Conservation (phyloP, 2,888 invertebrate species). For the Apamea epomidion region DNA sequence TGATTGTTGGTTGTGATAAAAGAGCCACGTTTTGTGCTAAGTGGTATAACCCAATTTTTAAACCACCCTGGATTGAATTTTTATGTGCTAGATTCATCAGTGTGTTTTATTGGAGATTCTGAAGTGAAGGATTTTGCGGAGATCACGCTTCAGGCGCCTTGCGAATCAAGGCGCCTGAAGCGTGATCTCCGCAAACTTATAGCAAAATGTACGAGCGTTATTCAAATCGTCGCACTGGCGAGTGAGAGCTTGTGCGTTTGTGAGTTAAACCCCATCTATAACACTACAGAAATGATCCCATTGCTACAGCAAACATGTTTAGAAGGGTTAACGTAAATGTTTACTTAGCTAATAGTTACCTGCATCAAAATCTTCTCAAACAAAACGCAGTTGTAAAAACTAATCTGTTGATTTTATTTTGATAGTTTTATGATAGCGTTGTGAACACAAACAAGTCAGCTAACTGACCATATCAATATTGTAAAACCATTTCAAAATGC, state of each 20-base stretch:
- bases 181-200: background rate
- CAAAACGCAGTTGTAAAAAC: slow-evolving; percentile 8
- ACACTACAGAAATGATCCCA: background rate
- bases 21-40: background rate
- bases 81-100: background rate
- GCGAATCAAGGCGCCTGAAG: background rate
- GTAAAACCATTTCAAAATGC: slow-evolving; percentile 47
- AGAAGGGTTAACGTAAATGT: background rate
- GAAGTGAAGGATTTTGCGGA: background rate
- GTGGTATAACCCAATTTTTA: background rate
- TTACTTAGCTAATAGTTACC: background rate
- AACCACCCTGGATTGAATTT: too few relatives aligned
- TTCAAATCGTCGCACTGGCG: background rate
- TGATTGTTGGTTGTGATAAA: background rate
- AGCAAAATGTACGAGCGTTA: background rate
- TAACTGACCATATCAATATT: slow-evolving; percentile 55
- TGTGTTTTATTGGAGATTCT: too few relatives aligned
- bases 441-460: slow-evolving; percentile 49
- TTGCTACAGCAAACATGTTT: background rate
- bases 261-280: background rate
- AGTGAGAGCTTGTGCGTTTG: background rate
- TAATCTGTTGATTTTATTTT: slow-evolving; percentile 30
- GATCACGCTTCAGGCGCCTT: too few relatives aligned
- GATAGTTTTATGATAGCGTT: slow-evolving; percentile 30
- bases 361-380: slow-evolving; percentile 4